Base-by-base conservation (phyloP, 2,888 invertebrate genomes). In the Cylloceria caligata region DNA sequence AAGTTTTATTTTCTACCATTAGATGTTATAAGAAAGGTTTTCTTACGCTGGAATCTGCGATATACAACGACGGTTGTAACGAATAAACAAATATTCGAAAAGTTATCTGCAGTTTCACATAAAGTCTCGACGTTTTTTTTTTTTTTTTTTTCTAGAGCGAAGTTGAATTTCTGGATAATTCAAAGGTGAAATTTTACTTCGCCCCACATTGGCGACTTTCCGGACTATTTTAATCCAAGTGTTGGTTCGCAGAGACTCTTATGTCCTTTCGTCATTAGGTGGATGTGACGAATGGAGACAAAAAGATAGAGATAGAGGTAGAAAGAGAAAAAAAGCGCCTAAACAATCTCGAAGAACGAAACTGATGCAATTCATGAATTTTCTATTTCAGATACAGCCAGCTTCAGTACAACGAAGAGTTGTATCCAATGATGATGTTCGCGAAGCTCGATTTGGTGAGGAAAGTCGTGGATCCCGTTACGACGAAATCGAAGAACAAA, bases 341-440 rank as follows among this genome's bases (percentile, higher is more conserved):
- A 34, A 72, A 76, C 67, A 76, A 76, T 39, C 45, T 72, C 71
- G 62, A 64, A 47, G 27, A 75, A 72, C 34, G 83, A 85, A 86
- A 90, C 89, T 89, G 87, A 91, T 89, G 87, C 86, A 87, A 85
- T 86, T 86, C 78, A 88, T 88, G 86, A 89, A 89, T 91, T 91
- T 89, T 88, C 86, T 78, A 89, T 92, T 92, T 87, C 92, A 92
- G 92, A 87, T 92, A 88, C 88, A 85, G 74, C 83, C 89, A 87
- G 75, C 86, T 88, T 84, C 83, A 86, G 75, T 89, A 86, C 80
- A 72, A 90, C 84, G 90, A 89, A 83, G 89, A 84, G 39, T 89
- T 88, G 88, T 89, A 86, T 80, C 87, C 90, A 80, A 87, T 89
- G 88, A 85, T 84, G 84, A 89, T 90, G 88, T 86, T 90, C 77